phyloP scores from a whole-genome alignment of 2,797 vertebrate genomes.

The Glossophaga mutica region DNA sequence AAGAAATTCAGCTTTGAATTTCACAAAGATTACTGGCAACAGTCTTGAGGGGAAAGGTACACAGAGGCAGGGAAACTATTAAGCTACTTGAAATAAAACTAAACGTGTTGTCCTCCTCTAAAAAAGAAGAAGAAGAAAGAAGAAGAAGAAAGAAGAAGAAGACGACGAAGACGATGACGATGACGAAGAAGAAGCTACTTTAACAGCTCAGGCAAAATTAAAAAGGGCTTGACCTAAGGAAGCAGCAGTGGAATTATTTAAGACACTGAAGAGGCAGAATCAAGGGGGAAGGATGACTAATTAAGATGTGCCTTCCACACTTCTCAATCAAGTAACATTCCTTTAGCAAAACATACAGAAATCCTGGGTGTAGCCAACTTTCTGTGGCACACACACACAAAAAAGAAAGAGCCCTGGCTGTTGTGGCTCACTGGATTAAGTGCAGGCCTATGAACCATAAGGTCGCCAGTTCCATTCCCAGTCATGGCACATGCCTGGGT shows the following conservation, averaged over 20 bases:
- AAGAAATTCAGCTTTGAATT: conserved; percentile 9
- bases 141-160: too few relatives aligned
- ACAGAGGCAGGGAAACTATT: background rate
- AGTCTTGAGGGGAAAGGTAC: background rate
- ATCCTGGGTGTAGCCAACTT: background rate
- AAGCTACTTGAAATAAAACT: background rate
- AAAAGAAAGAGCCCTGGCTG: background rate
- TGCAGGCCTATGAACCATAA: too few relatives aligned
- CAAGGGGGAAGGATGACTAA: background rate
- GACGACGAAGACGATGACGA: too few relatives aligned
- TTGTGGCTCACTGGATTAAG: too few relatives aligned
- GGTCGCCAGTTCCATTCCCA: too few relatives aligned
- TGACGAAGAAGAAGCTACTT: background rate
- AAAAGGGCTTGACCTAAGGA: background rate
- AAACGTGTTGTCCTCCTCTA: too few relatives aligned
- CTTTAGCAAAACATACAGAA: background rate
- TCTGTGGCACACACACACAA: background rate
- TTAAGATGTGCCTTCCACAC: background rate
- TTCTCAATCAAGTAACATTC: background rate
- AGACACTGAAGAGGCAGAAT: background rate
- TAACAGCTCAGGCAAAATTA: background rate
- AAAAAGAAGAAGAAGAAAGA: too few relatives aligned
- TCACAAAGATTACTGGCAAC: background rate
- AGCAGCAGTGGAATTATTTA: background rate
- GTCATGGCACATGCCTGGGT: too few relatives aligned